Evolutionary conservation across 2,888 invertebrate species (phyloP).

Genomic region (Sinodicranocentrus sp.): DNA sequence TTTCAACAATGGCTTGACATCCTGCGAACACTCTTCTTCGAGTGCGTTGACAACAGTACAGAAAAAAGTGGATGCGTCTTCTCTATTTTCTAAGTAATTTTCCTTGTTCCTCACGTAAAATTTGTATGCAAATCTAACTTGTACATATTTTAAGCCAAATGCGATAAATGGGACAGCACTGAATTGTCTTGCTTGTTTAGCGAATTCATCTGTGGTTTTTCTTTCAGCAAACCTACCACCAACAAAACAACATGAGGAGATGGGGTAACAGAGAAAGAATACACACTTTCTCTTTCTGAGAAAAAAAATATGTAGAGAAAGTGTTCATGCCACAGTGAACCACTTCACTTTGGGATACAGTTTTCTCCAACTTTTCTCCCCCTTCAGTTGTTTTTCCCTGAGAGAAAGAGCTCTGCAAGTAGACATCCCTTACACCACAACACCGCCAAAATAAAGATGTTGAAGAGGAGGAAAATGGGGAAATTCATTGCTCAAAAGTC

Average conservation of each 20-base stretch:
- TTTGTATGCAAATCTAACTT: conserved; percentile 34
- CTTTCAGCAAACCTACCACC: background rate
- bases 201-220: conserved; percentile 53
- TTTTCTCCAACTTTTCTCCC: conserved; percentile 9
- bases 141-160: conserved; percentile 26
- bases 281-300: background rate
- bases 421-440: conserved; percentile 15
- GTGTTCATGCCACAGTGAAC: conserved; percentile 23
- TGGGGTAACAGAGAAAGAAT: background rate
- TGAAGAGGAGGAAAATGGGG: conserved; percentile 21
- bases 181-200: conserved; percentile 53
- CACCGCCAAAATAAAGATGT: conserved; percentile 36
- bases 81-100: background rate
- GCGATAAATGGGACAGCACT: conserved; percentile 51
- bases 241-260: background rate
- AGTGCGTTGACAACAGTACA: conserved; percentile 5
- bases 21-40: conserved; percentile 4
- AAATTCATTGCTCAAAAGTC: conserved; percentile 37
- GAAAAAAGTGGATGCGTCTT: background rate
- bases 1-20: conserved; percentile 72
- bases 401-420: background rate
- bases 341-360: background rate
- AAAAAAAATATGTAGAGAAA: background rate
- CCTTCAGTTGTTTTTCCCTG: background rate
- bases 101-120: conserved; percentile 23